Evolutionary conservation across 2,113 vertebrate genomes (phyloP).

Genomic region (Anarrhichthys ocellatus): DNA sequence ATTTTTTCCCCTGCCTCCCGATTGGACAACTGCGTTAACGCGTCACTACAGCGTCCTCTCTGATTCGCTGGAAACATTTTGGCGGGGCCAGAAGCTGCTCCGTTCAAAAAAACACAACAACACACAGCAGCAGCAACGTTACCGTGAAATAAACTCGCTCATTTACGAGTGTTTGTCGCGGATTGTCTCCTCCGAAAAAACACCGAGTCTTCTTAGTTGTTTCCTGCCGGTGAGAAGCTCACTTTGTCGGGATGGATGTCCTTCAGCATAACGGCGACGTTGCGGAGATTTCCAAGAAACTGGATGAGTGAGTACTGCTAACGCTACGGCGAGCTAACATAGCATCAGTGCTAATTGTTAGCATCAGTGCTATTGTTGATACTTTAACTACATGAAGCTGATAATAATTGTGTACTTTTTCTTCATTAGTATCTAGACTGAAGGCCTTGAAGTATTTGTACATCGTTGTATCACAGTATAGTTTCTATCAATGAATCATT

Average conservation of each 20-base stretch:
- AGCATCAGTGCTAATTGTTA: not conserved
- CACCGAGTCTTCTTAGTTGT: rapidly evolving
- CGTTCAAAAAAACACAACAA: conserved; percentile 25
- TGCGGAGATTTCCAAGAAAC: conserved; percentile 38
- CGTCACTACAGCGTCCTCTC: conserved; percentile 14
- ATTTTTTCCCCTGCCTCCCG: not conserved
- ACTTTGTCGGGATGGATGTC: not conserved
- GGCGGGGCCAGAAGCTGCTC: not conserved
- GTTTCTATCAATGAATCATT: not conserved
- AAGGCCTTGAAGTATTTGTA: not conserved
- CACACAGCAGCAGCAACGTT: too few species aligned
- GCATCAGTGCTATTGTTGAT: not conserved
- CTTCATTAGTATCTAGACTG: not conserved
- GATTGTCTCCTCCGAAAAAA: rapidly evolving
- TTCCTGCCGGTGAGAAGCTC: not conserved
- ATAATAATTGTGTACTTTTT: not conserved
- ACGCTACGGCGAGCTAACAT: not conserved
- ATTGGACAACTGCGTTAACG: not conserved
- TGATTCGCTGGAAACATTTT: conserved; percentile 33
- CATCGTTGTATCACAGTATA: not conserved
- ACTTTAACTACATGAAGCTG: not conserved
- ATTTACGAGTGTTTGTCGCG: too few species aligned
- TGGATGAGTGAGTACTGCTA: conserved; percentile 64
- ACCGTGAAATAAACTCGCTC: too few species aligned
- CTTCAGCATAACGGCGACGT: not conserved